A percentile compares a stretch with the other conserved stretches of the same genome.
Evolutionary conservation across 2,888 invertebrate genomes (phyloP).

Genomic region (Agonopterix arenella): DNA sequence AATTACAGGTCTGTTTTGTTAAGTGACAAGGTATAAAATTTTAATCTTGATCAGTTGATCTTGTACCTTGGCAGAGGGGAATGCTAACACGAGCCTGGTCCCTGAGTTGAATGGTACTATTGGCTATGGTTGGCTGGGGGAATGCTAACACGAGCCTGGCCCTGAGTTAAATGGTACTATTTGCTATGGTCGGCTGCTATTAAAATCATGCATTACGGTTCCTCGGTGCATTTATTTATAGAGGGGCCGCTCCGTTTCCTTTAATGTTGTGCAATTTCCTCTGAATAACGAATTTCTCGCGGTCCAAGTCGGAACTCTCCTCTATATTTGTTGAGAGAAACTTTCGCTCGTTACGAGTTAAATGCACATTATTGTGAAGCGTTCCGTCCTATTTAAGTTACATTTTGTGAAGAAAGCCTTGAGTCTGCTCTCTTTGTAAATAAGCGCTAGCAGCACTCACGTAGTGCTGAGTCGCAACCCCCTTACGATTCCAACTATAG

Average conservation of each 20-base stretch:
- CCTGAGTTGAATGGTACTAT: too few relatives aligned
- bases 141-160: too few relatives aligned
- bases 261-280: slow-evolving; percentile 40
- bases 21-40: too few relatives aligned
- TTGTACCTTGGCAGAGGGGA: too few relatives aligned
- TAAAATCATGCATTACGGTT: slow-evolving; percentile 11
- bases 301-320: slow-evolving; percentile 29
- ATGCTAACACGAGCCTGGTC: too few relatives aligned
- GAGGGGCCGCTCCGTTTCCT: slow-evolving; percentile 23
- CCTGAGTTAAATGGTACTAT: too few relatives aligned
- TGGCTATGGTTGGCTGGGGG: too few relatives aligned
- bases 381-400: slow-evolving; percentile 26
- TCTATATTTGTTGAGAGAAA: slow-evolving; percentile 36
- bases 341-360: slow-evolving; percentile 40
- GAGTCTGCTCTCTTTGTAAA: slow-evolving; percentile 15
- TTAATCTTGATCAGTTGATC: too few relatives aligned
- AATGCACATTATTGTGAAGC: slow-evolving; percentile 34
- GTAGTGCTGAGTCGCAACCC: neutral
- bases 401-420: slow-evolving; percentile 13
- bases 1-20: too few relatives aligned
- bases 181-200: neutral
- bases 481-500: neutral
- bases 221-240: slow-evolving; percentile 15
- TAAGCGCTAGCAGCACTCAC: slow-evolving; percentile 1
- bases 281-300: slow-evolving; percentile 38